phyloP scores from a whole-genome alignment of 2,113 vertebrate genomes.

The Dicentrarchus labrax region DNA sequence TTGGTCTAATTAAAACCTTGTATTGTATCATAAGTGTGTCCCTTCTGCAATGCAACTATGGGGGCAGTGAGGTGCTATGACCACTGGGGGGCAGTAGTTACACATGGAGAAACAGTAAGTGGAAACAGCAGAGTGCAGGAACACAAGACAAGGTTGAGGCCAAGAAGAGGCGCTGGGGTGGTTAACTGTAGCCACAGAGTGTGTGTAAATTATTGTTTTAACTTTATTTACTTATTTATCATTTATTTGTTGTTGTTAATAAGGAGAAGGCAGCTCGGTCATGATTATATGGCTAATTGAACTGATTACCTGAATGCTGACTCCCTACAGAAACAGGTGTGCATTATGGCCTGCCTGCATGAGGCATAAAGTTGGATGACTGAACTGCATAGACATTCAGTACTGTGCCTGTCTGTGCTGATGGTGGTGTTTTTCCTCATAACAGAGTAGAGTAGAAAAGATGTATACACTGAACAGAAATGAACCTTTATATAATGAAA shows the following conservation, averaged over 20 bases:
- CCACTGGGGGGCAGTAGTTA: slow-evolving; percentile 74
- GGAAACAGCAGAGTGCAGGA: neutral
- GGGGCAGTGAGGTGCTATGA: neutral
- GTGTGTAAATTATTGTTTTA: slow-evolving; percentile 18
- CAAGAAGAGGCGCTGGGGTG: slow-evolving; percentile 10
- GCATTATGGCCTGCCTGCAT: neutral
- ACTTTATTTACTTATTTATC: slow-evolving; percentile 1
- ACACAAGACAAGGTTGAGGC: slow-evolving; percentile 59
- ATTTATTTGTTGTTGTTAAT: neutral
- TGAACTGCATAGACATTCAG: slow-evolving; percentile 13
- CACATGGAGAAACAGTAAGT: slow-evolving; percentile 10
- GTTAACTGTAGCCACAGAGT: slow-evolving; percentile 7
- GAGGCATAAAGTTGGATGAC: neutral
- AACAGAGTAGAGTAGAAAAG: neutral
- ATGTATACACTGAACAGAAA: neutral
- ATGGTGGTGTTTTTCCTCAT: neutral
- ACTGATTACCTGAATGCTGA: neutral
- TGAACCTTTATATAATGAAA: neutral
- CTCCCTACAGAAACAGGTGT: neutral
- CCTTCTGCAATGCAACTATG: slow-evolving; percentile 15
- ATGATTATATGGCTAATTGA: neutral
- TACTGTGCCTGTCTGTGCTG: neutral
- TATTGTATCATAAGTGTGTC: neutral
- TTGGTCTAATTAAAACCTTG: neutral
- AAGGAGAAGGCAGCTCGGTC: neutral